A percentile compares a stretch with the other conserved stretches of the same genome.
Evolutionary conservation across 53 echinoderm and acorn worm species (phyloP).

Genomic region (Temnopleurus reevesii): DNA sequence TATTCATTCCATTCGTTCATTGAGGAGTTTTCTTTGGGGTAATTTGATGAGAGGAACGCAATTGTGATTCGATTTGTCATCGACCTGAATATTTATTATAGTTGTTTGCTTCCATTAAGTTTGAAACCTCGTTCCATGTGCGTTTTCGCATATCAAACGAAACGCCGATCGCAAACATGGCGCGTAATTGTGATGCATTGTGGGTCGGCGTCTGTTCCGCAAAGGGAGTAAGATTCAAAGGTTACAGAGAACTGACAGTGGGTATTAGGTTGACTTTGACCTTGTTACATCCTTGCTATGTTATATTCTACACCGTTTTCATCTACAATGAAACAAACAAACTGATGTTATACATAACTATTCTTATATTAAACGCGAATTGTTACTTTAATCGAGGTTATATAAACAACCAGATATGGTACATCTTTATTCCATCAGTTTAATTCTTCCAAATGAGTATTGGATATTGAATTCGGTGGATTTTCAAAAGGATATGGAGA

Average conservation of each 20-base stretch:
- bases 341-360: no score
- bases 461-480: no score
- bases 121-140: not conserved
- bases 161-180: not conserved
- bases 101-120: not conserved
- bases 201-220: not conserved
- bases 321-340: no score
- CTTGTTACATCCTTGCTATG: not conserved
- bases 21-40: no score
- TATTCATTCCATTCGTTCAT: conserved; percentile 26
- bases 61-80: not conserved
- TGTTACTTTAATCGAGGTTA: no score
- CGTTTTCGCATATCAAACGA: not conserved
- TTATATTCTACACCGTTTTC: not conserved
- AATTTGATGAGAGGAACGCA: not conserved
- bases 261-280: conserved; percentile 1
- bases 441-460: no score
- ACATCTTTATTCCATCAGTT: no score
- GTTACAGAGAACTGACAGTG: not conserved
- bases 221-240: not conserved
- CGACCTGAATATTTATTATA: not conserved
- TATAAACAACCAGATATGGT: no score
- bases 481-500: no score
- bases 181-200: conserved; percentile 30
- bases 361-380: no score